Evolutionary conservation across 2,797 vertebrate genomes (phyloP), one percentile per base, ranked within the genome.

Genomic region (Eulemur albifrons): DNA sequence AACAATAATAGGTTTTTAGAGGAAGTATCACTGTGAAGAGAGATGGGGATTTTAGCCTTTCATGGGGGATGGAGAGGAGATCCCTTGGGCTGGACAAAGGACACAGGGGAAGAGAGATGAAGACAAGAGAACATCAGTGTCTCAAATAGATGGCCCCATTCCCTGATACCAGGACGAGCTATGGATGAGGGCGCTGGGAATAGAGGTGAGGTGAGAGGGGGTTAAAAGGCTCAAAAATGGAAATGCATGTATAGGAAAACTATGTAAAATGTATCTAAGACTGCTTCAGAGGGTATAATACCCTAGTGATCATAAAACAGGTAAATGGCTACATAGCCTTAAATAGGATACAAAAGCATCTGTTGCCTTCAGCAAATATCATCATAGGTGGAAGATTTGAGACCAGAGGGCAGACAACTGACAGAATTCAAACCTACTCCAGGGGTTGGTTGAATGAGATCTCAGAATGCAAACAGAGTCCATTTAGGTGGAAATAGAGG

Each of bases 401-500:
- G 52, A 75, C 18, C 50, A 43, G 38, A 11, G 0, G 18, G 20
- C n/a, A 38, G 23, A 4, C 5, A 23, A 11, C 3, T 23, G 10
- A 40, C n/a, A 75, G n/a, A 76, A 43, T 40, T 94, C 18, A 76
- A 61, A 69, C 0, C 7, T 27, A 57, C 3, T 2, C 20, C 75
- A 48, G 11, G 13, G 2, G 0, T 32, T 9, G 15, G 17, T 8
- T 17, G 18, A 12, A 15, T 9, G 21, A 7, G 2, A 43, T 75
- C 13, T 48, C 18, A 38, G 43, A 23, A 63, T 10, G 30, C 35
- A 88, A 75, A 52, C 7, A 21, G 25, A 69, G 9, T 1, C 11
- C 0, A 81, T 32, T 57, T 85, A 20, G 73, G 17, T 63, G 25
- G 38, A 72, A 80, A 59, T 21, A 15, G 38, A 57, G n/a, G 14